phyloP scores from a whole-genome alignment of 2,797 vertebrate genomes.

The Acanthurus leucopareius region DNA sequence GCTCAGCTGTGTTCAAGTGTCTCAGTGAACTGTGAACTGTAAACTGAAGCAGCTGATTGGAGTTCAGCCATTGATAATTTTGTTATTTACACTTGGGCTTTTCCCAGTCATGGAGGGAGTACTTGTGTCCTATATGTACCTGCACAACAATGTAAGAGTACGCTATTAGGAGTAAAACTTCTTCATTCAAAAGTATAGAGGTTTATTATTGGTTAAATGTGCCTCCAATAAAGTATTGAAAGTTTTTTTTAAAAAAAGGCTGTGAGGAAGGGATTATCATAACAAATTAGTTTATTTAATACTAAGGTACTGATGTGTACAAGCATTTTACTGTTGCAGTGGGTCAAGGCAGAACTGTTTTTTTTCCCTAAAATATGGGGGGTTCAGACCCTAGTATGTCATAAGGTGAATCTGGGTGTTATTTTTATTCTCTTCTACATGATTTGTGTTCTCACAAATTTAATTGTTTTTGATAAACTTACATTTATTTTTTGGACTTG shows the following conservation, averaged over 20 bases:
- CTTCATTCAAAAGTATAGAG: background rate
- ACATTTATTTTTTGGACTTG: too few species aligned
- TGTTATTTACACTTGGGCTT: background rate
- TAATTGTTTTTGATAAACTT: too few species aligned
- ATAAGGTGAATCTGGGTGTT: too few species aligned
- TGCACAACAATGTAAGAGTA: too few species aligned
- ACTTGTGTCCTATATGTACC: too few species aligned
- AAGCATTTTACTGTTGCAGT: background rate
- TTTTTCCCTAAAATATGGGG: too few species aligned
- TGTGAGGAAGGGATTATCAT: background rate
- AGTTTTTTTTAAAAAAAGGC: background rate
- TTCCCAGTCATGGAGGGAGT: background rate
- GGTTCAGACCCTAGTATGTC: too few species aligned
- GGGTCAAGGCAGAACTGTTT: background rate
- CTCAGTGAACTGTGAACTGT: background rate
- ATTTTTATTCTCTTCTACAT: too few species aligned
- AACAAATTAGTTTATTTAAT: background rate
- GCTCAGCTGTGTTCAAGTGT: slow-evolving; percentile 7
- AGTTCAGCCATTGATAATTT: background rate
- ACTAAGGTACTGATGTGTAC: background rate
- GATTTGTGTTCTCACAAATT: too few species aligned
- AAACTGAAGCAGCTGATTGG: background rate
- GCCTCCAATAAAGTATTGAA: background rate
- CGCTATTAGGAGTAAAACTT: background rate
- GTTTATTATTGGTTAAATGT: background rate